Evolutionary conservation across 2,113 vertebrate species (phyloP), one percentile per base, ranked within the genome.

Genomic region (Cacatua alba): DNA sequence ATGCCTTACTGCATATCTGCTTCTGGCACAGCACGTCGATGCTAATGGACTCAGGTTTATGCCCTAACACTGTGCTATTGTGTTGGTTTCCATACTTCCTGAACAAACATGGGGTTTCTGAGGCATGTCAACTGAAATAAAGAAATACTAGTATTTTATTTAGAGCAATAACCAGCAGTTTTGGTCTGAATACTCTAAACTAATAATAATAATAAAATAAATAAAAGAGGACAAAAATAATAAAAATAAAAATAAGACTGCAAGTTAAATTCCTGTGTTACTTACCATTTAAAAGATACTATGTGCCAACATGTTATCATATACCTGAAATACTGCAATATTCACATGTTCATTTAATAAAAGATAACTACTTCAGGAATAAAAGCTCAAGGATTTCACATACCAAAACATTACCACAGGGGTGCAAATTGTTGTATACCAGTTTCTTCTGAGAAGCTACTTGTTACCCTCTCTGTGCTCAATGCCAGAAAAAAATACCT

Each of bases 401-500:
- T 71, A 10, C 2, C 13, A 86, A 70, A 44, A 49, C 35, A 16
- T 41, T 49, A 43, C 20, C 31, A 17, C 13, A 48, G 60, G 11
- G 18, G 11, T 88, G 10, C 0, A 2, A 72, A 33, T 37, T 46
- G 25, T 46, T 87, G 14, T 52, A 44, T 83, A 13, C 26, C 23
- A 28, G 13, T 69, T 65, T 17, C 37, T 86, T 29, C 55, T 82
- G 43, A 71, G 62, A 79, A 60, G 7, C 13, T 37, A 18, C 1
- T 0, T 0, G 1, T 86, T 84, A 39, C 18, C n/a, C 10, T 0
- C 7, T 57, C n/a, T 70, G 39, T 65, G 46, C 60, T 90, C 55
- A 44, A 0, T 59, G 43, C 43, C 75, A 51, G 62, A 46, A 94
- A 62, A 62, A 79, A 79, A 44, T n/a, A 35, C 52, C 7, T 85